phyloP scores from a whole-genome alignment of 2,113 vertebrate genomes.

The Crotalus viridis region DNA sequence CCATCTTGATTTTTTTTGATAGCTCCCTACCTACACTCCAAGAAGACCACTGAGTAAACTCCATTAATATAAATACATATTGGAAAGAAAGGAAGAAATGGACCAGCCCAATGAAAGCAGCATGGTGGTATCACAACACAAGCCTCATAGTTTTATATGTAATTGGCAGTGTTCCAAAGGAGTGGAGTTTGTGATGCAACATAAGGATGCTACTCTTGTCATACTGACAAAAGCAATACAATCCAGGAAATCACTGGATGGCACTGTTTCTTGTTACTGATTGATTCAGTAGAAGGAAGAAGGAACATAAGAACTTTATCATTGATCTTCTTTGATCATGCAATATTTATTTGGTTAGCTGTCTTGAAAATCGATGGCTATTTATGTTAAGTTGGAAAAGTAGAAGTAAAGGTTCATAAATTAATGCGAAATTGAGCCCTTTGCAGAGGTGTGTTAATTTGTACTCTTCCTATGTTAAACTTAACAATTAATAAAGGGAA shows the following conservation, averaged over 20 bases:
- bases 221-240: not conserved
- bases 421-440: not conserved
- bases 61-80: not conserved
- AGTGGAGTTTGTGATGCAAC: not conserved
- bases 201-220: not conserved
- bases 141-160: not conserved
- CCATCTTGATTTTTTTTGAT: not conserved
- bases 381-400: not conserved
- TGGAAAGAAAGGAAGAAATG: not conserved
- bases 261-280: not conserved
- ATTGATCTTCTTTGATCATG: not conserved
- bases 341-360: not conserved
- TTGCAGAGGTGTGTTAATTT: not conserved
- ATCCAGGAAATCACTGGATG: not conserved
- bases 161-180: not conserved
- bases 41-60: not conserved
- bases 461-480: not conserved
- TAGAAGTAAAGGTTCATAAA: not conserved
- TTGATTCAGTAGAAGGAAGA: not conserved
- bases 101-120: not conserved
- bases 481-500: constrained; percentile 26
- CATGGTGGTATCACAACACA: not conserved
- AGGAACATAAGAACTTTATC: not conserved
- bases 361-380: not conserved
- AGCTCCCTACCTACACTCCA: not conserved